These are phyloP conservation scores for Cryptoprocta ferox DNA, from an alignment of 2,797 vertebrate genomes.

Conservation along the genomic window DNA sequence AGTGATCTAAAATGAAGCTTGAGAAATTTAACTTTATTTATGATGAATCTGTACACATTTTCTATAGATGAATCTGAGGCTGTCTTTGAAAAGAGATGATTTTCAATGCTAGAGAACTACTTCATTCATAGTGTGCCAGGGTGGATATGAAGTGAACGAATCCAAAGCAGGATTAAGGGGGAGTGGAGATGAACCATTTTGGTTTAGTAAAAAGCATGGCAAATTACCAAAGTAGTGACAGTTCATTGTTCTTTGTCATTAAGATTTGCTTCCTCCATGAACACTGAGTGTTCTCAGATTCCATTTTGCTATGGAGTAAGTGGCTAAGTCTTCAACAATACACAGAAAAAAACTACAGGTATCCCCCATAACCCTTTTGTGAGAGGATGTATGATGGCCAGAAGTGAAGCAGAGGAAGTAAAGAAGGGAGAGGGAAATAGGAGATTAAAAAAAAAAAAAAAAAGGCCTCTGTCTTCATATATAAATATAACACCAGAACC, in stretches of 20 bases:
- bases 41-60: not conserved
- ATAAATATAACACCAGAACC: conserved; percentile 79
- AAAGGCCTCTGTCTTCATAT: conserved; percentile 64
- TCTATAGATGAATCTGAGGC: conserved; percentile 9
- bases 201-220: not conserved
- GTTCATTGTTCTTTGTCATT: not conserved
- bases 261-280: conserved; percentile 35
- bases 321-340: not conserved
- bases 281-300: not conserved
- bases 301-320: conserved; percentile 6
- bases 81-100: conserved; percentile 24
- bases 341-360: not conserved
- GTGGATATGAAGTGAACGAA: not conserved
- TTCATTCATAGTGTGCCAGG: not conserved
- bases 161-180: not conserved
- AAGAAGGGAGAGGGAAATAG: not conserved
- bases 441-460: not conserved
- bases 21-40: conserved; percentile 33
- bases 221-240: not conserved
- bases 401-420: not conserved
- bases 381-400: not conserved
- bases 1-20: conserved; percentile 29
- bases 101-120: conserved; percentile 15
- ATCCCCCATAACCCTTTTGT: not conserved
- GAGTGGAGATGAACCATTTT: not conserved